Evolutionary conservation across 2,113 vertebrate genomes (phyloP).

Genomic region (rat (Rattus norvegicus)): DNA sequence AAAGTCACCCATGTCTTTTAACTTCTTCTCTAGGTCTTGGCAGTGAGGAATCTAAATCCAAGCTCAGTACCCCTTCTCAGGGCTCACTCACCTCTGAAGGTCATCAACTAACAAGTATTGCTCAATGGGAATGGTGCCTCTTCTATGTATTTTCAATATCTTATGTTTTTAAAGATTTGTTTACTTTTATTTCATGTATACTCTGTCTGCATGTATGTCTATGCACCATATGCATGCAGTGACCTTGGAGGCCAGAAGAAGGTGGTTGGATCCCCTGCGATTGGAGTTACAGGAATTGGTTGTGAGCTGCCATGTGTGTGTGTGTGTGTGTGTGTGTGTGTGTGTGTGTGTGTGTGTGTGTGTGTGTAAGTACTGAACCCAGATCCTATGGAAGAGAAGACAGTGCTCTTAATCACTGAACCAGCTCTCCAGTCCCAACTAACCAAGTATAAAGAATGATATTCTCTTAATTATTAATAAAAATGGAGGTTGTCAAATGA

Average conservation of each 20-base stretch:
- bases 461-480: background rate
- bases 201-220: background rate
- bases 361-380: background rate
- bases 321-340: too few species aligned
- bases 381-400: background rate
- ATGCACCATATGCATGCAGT: background rate
- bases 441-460: background rate
- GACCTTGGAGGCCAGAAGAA: background rate
- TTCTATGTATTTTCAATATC: background rate
- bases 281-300: background rate
- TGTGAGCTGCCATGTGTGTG: background rate
- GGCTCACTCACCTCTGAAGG: background rate
- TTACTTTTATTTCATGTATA: background rate
- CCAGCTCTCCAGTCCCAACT: background rate
- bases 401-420: background rate
- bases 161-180: background rate
- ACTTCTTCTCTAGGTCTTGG: fast-evolving
- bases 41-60: background rate
- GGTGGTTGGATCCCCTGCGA: background rate
- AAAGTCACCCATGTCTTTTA: background rate
- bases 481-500: background rate
- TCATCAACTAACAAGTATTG: background rate
- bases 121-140: background rate
- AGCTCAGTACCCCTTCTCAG: fast-evolving
- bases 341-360: too few species aligned